Evolutionary conservation across 2,113 vertebrate species (phyloP).

Genomic region (Toxostoma redivivum): DNA sequence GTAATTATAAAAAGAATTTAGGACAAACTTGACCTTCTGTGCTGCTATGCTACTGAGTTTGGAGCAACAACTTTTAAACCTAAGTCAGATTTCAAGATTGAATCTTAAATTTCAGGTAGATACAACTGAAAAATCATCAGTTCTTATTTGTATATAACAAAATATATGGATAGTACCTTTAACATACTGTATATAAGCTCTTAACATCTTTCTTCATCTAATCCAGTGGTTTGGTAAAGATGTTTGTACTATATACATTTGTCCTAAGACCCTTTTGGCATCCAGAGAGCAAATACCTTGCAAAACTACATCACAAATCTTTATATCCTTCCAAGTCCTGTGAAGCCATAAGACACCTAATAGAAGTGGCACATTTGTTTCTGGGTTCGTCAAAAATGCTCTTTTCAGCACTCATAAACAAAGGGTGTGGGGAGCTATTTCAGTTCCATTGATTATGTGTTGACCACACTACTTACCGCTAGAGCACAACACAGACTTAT

Average conservation of each 20-base stretch:
- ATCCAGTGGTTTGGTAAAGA: background rate
- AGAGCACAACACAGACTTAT: background rate
- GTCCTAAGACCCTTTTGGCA: background rate
- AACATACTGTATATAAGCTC: background rate
- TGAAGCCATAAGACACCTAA: background rate
- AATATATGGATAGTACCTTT: background rate
- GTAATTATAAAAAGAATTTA: background rate
- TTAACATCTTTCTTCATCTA: background rate
- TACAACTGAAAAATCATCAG: background rate
- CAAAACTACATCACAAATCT: background rate
- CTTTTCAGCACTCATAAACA: background rate
- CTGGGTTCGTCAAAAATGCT: background rate
- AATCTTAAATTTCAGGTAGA: background rate
- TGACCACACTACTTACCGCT: background rate
- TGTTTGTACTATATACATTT: background rate
- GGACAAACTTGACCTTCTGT: background rate
- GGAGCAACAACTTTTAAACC: background rate
- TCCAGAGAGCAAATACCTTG: background rate
- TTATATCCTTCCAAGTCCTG: rapidly evolving
- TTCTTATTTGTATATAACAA: background rate
- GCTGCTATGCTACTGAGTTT: background rate
- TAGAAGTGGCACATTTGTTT: background rate
- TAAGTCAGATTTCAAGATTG: background rate
- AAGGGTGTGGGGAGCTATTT: background rate
- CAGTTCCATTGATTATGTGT: rapidly evolving